A percentile compares a stretch with the other conserved stretches of the same genome.
phyloP scores from a whole-genome alignment of 1,140 invertebrate species.

The Uloborus diversus region DNA sequence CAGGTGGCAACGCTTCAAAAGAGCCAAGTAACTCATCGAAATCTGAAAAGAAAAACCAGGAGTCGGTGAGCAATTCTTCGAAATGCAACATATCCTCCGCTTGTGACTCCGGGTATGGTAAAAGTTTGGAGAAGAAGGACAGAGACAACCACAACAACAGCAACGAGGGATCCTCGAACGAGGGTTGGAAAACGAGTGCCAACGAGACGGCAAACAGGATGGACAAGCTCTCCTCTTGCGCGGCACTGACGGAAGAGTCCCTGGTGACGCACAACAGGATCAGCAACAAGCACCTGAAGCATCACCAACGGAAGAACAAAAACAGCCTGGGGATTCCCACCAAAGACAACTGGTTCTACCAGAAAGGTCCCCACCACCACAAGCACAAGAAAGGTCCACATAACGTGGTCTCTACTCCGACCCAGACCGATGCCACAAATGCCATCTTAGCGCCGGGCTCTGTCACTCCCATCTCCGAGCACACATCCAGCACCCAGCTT shows the following conservation, averaged over 20 bases:
- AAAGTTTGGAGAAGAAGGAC: conserved; percentile 10
- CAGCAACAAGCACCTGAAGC: conserved; percentile 42
- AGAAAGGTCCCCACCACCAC: not conserved
- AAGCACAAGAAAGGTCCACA: conserved; percentile 11
- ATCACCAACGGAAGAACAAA: conserved; percentile 30
- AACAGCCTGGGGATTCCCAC: not conserved
- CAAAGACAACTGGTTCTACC: conserved; percentile 6
- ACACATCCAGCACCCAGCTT: too few relatives aligned
- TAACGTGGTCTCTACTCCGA: not conserved
- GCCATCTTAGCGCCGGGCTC: not conserved
- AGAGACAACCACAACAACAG: conserved; percentile 6
- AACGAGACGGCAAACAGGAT: conserved; percentile 2
- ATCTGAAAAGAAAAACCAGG: conserved; percentile 59
- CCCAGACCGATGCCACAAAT: not conserved
- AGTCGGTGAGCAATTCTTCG: conserved; percentile 58
- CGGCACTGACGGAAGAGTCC: conserved; percentile 45
- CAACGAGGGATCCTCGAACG: not conserved
- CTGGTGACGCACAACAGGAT: conserved; percentile 42
- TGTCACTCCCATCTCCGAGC: too few relatives aligned
- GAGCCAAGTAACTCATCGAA: conserved; percentile 5
- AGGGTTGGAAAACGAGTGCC: not conserved
- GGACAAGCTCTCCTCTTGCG: conserved; percentile 32
- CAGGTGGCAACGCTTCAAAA: conserved; percentile 22
- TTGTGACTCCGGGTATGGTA: conserved; percentile 59
- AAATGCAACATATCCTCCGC: conserved; percentile 49